Base-by-base conservation (phyloP, 2,888 invertebrate species). In the Lapara coniferarum region DNA sequence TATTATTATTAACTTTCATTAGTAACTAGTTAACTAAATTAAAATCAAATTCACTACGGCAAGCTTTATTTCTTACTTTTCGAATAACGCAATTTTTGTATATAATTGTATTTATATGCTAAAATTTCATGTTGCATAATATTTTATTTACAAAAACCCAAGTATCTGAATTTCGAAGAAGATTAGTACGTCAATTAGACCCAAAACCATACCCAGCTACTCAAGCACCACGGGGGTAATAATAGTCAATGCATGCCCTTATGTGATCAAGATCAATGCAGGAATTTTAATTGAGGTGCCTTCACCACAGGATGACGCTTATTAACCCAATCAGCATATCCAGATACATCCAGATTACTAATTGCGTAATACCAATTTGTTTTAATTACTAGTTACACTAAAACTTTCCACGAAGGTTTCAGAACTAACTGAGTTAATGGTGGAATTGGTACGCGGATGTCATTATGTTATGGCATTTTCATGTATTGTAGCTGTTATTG, bases 261-360 rank as follows among this genome's bases (percentile, higher is more conserved):
- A 53, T 53, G 10, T 16, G 55, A 55, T 19, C 58, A 59, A 59
- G 44, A 59, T 59, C 59, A 59, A 59, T 59, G 46, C 12, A 59
- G 25, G 30, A 58, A 59, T 59, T 37, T 44, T 59, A 59, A 46
- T 46, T n/a, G n/a, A n/a, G 44, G 16, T 59, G 16, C 19, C 55
- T 53, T 10, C 37, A 59, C 10, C 44, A 46, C 46, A 46, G 59
- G 16, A 59, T 44, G 12, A 1, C 14, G 46, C 6, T 46, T 12
- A 59, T 59, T 59, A 59, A 59, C n/a, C 59, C 16, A 12, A 46
- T 44, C 59, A 59, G 13, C 46, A 46, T 19, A 19, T 19, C 19
- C 7, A 63, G 49, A 46, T 46, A 19, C 12, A 49, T 63, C 19
- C 63, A 63, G 49, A 46, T 49, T 63, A 16, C 46, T 63, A 63